Evolutionary conservation across 2,888 invertebrate species (phyloP), one percentile per base, ranked within the genome.

Genomic region (Mythimna impura): DNA sequence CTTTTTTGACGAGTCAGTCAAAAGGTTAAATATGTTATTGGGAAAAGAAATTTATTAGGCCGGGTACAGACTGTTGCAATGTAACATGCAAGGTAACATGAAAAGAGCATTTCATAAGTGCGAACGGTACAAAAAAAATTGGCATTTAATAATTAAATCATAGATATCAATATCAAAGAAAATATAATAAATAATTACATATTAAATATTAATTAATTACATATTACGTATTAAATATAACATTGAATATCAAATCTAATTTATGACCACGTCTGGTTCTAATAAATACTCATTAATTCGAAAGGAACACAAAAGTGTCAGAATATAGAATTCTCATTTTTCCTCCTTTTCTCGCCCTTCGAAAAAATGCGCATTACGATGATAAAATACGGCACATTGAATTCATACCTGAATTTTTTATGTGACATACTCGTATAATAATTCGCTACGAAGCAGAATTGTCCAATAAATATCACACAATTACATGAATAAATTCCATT

Each of bases 261-360:
- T 58, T 22, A 52, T 47, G 30, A 66, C 14, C 20, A 50, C 22
- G 63, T 25, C 61, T 63, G 54, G 12, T 5, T 64, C 34, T 20
- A 50, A 81, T 66, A 66, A 69, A 69, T 65, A 43, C 57, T 71
- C 52, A 71, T 71, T 76, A 79, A 54, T 67, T 55, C 25, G 5
- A 14, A 1, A 57, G 58, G 20, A 62, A 76, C 54, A 57, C 20
- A 52, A 40, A 63, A 50, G 52, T 34, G 40, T 55, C 30, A n/a
- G n/a, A 58, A 50, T 17, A 66, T n/a, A 64, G 7, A 58, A 57
- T 50, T 25, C n/a, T 30, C 8, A 43, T 47, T 3, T 36, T 43
- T 40, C 20, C 52, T 10, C 20, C 14, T 30, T 43, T 25, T 8
- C 14, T 20, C 2, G n/a, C n/a, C 55, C 47, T 60, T 6, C 20